phyloP scores from a whole-genome alignment of 2,797 vertebrate species.

The Borostomias antarcticus region DNA sequence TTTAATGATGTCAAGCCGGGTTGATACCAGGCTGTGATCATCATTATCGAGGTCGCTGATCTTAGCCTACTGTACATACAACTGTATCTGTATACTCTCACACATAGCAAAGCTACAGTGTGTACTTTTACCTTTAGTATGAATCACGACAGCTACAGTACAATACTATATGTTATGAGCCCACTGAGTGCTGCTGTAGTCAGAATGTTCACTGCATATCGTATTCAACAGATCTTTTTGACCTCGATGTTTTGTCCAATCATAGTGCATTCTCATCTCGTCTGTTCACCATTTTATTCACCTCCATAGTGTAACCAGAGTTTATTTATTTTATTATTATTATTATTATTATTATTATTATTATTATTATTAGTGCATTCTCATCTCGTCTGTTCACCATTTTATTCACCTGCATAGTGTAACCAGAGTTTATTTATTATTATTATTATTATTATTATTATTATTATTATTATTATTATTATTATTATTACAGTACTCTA shows the following conservation, averaged over 20 bases:
- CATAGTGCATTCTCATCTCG: conserved; percentile 35
- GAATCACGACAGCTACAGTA: background rate
- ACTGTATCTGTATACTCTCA: background rate
- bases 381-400: conserved; percentile 10
- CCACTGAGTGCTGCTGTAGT: background rate
- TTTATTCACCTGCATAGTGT: background rate
- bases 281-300: background rate
- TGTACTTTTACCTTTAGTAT: background rate
- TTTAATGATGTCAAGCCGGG: conserved; percentile 57
- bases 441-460: too few relatives aligned
- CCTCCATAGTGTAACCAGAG: too few relatives aligned
- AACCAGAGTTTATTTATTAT: too few relatives aligned
- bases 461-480: too few relatives aligned
- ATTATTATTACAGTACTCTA: background rate
- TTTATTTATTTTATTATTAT: too few relatives aligned
- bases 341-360: too few relatives aligned
- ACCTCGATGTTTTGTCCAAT: conserved; percentile 44
- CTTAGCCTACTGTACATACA: conserved; percentile 17
- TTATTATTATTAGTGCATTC: conserved; percentile 47
- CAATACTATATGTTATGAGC: too few relatives aligned
- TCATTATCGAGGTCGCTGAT: conserved; percentile 42
- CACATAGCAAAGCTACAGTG: too few relatives aligned
- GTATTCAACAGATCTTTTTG: conserved; percentile 31
- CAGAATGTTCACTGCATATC: conserved; percentile 10
- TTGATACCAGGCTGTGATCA: conserved; percentile 56